Base-by-base conservation (phyloP, 2,888 invertebrate genomes). In the Lissocephala sabroskyi region DNA sequence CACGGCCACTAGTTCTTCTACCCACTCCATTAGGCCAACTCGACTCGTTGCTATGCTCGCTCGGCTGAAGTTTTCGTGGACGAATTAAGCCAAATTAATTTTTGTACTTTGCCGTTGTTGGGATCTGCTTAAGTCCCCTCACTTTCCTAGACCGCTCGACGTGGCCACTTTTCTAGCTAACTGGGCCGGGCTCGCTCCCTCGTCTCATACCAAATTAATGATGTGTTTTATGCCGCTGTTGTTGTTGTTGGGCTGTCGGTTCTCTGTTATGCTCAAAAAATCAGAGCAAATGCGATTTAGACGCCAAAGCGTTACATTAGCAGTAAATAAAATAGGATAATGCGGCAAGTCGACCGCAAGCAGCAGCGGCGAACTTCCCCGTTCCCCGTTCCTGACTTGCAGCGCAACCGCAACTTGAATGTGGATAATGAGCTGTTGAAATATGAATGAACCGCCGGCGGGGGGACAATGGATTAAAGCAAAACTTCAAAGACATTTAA, bases 81-180 rank as follows among this genome's bases (percentile, higher is more conserved):
- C 78, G 71, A 75, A 78, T 75, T 73, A 73, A 73, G 79, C 76
- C 75, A 75, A 73, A 78, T 73, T 78, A 78, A 73, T 73, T 73
- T 73, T 73, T 71, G 71, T 63, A 62, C 78, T 66, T 62, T 59
- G 67, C 60, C 46, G 23, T 35, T 28, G 4, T 32, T 18, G 2
- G 17, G 23, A n/a, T 23, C 11, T 10, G 39, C 44, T 39, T 33
- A 33, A 14, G 33, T 33, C 62, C 62, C 59, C 59, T 65, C 42
- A 57, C 56, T 65, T 59, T 56, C n/a, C n/a, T 50, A 49, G 29
- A 51, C 54, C 44, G 47, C 51, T 56, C 23, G 37, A 11, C 10
- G 28, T 10, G 4, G 45, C 28, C 18, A 43, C 9, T 48, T 46
- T 41, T 29, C 26, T 9, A 50, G 17, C 39, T 30, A 32, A 18